These are phyloP conservation scores for Nothoprocta perdicaria DNA, from an alignment of 2,113 vertebrate genomes.

Conservation along the genomic window DNA sequence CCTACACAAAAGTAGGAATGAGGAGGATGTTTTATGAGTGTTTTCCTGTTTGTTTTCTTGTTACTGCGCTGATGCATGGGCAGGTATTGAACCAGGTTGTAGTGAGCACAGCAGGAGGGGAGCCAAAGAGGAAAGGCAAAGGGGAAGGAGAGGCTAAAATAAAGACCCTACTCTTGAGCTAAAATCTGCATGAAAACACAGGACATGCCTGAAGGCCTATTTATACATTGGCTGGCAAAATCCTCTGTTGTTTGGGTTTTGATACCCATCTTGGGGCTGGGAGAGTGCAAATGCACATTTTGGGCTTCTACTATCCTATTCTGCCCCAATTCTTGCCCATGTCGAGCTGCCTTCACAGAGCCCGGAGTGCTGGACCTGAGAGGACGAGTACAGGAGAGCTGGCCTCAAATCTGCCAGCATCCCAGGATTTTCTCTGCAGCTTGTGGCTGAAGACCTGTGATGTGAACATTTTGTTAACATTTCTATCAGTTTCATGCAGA, in stretches of 20 bases:
- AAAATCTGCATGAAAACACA: background rate
- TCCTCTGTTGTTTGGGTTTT: background rate
- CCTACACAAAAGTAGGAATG: background rate
- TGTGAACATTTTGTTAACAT: background rate
- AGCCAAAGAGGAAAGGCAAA: rapidly evolving
- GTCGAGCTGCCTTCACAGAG: background rate
- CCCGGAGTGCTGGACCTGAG: background rate
- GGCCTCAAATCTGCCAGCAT: background rate
- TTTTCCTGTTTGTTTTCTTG: background rate
- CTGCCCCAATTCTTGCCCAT: background rate
- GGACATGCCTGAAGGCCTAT: background rate
- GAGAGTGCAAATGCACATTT: background rate
- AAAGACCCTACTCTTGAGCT: background rate
- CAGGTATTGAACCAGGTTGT: background rate
- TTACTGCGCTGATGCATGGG: rapidly evolving
- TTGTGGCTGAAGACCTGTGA: background rate
- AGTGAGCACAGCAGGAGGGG: background rate
- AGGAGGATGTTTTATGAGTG: background rate
- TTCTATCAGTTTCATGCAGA: background rate
- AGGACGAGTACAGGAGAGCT: background rate
- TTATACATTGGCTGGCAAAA: constrained; percentile 2
- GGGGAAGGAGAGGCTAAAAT: background rate
- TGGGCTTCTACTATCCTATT: background rate
- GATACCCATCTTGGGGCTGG: background rate
- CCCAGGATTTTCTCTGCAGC: background rate